Percentiles rank a stretch among this genome's conserved stretches.
Conservation (phyloP, 2,888 invertebrate species). For the Philopedon plagiatum region DNA sequence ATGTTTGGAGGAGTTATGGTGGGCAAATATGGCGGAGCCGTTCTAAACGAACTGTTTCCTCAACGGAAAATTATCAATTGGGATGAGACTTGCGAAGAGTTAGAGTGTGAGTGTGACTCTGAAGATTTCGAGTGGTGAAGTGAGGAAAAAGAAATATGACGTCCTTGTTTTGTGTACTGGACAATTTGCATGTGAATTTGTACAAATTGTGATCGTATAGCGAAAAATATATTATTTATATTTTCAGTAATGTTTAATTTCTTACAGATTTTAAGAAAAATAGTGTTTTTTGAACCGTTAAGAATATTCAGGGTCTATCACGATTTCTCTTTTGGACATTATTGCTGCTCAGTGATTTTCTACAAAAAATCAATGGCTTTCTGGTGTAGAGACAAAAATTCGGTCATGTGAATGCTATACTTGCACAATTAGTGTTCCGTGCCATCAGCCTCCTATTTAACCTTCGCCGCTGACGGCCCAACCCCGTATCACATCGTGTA, state of each 20-base stretch:
- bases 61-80: conserved; percentile 23
- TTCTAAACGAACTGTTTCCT: conserved; percentile 28
- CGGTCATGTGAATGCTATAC: too few relatives aligned
- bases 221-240: neutral
- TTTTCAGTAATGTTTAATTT: neutral
- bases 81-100: conserved; percentile 33
- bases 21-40: conserved; percentile 30
- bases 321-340: too few relatives aligned
- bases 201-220: neutral
- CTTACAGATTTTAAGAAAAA: too few relatives aligned
- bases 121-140: conserved; percentile 21
- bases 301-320: too few relatives aligned
- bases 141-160: neutral
- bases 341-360: too few relatives aligned
- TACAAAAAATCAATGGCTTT: too few relatives aligned
- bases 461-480: too few relatives aligned
- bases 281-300: too few relatives aligned
- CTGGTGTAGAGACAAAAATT: too few relatives aligned
- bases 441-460: too few relatives aligned
- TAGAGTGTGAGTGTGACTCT: conserved; percentile 27
- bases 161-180: neutral
- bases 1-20: conserved; percentile 26
- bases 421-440: too few relatives aligned
- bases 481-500: too few relatives aligned
- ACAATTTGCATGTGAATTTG: neutral